A percentile compares a stretch with the other conserved stretches of the same genome.
Evolutionary conservation across 2,797 vertebrate species (phyloP).

Genomic region (Amblyopsis hoosieri): DNA sequence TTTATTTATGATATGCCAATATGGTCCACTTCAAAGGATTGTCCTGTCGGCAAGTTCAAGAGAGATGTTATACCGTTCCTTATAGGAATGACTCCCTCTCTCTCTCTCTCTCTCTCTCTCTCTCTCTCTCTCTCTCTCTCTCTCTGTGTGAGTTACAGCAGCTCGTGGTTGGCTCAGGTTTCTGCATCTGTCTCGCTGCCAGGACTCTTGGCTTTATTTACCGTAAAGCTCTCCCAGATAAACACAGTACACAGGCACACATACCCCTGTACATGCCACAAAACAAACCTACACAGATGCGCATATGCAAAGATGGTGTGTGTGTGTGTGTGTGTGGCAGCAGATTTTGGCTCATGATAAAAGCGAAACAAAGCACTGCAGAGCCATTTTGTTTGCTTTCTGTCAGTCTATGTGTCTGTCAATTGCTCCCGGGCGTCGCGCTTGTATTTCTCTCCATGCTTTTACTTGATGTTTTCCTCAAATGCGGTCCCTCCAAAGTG

Average conservation of each 20-base stretch:
- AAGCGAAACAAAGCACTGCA: constrained; percentile 57
- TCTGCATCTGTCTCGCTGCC: constrained; percentile 65
- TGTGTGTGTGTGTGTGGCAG: constrained; percentile 4
- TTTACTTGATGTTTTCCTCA: constrained; percentile 14
- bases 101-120: constrained; percentile 10
- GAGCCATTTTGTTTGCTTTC: constrained; percentile 26
- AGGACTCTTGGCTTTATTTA: constrained; percentile 65
- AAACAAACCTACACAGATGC: constrained; percentile 3
- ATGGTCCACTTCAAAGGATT: constrained; percentile 69
- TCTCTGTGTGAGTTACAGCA: constrained; percentile 56
- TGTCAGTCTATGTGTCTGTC: constrained; percentile 33
- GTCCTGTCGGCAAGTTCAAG: constrained; percentile 62
- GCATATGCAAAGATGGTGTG: neutral
- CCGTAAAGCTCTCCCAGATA: constrained; percentile 67
- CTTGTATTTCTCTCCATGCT: constrained; percentile 24
- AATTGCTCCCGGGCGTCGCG: constrained; percentile 37
- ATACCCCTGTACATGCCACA: constrained; percentile 28
- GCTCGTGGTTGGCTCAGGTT: constrained; percentile 52
- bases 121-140: constrained; percentile 16
- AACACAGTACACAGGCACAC: constrained; percentile 54
- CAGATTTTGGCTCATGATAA: constrained; percentile 64
- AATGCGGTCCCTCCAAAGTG: constrained; percentile 18
- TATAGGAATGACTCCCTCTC: neutral
- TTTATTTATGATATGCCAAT: constrained; percentile 72
- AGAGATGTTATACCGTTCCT: constrained; percentile 28